These are phyloP conservation scores for Ericerus pela DNA, from an alignment of 1,140 invertebrate genomes.

Conservation along the genomic window DNA sequence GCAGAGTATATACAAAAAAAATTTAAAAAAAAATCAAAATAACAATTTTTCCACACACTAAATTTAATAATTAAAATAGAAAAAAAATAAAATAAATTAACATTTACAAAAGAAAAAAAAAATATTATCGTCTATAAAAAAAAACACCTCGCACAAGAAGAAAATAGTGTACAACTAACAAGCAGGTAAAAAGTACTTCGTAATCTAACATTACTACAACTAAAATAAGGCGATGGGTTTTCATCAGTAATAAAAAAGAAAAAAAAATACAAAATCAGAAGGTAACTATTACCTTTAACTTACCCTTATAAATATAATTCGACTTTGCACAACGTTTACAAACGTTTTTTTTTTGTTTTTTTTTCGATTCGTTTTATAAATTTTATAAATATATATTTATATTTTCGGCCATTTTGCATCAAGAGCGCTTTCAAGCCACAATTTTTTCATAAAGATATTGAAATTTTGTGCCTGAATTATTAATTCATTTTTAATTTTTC, in stretches of 20 bases:
- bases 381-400: too few species aligned
- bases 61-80: neutral
- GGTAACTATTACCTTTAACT: slow-evolving; percentile 9
- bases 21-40: slow-evolving; percentile 1
- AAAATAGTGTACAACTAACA: slow-evolving; percentile 6
- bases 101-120: slow-evolving; percentile 10
- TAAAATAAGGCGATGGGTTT: slow-evolving; percentile 9
- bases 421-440: too few species aligned
- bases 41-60: slow-evolving; percentile 6
- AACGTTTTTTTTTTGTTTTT: too few species aligned
- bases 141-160: slow-evolving; percentile 5
- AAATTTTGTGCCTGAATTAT: too few species aligned
- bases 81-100: slow-evolving; percentile 10
- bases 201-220: slow-evolving; percentile 1
- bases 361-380: too few species aligned
- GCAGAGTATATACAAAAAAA: slow-evolving; percentile 7
- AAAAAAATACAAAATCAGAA: slow-evolving; percentile 2
- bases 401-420: too few species aligned
- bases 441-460: too few species aligned
- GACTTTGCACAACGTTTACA: too few species aligned
- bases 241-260: too few species aligned
- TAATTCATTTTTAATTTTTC: too few species aligned
- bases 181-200: slow-evolving; percentile 7
- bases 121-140: slow-evolving; percentile 5
- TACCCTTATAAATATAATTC: too few species aligned